A percentile compares a stretch with the other conserved stretches of the same genome.
These are phyloP conservation scores for Myzus persicae DNA, from an alignment of 1,140 invertebrate genomes.

Conservation along the genomic window DNA sequence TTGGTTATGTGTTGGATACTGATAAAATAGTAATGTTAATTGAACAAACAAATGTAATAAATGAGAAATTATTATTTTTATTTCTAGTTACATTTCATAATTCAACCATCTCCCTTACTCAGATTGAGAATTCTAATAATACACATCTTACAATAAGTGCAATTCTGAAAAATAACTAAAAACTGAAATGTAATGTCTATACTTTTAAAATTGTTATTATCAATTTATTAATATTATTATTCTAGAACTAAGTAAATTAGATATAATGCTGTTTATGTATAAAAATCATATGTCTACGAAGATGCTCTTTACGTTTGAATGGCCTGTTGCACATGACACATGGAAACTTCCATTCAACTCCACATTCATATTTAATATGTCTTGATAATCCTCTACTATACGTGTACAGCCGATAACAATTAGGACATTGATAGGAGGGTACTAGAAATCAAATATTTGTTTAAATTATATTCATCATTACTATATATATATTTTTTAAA, in stretches of 20 bases:
- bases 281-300: neutral
- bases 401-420: slow-evolving; percentile 66
- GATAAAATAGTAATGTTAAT: neutral
- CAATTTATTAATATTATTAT: neutral
- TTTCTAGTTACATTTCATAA: neutral
- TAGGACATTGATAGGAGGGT: slow-evolving; percentile 61
- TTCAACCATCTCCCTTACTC: neutral
- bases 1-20: neutral
- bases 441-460: neutral
- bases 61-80: neutral
- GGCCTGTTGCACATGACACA: slow-evolving; percentile 64
- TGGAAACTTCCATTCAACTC: slow-evolving; percentile 66
- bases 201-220: neutral
- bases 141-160: neutral
- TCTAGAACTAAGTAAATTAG: neutral
- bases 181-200: neutral
- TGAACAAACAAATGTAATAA: neutral
- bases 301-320: slow-evolving; percentile 50
- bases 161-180: neutral
- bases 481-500: neutral
- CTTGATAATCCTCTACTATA: slow-evolving; percentile 65
- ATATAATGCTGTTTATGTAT: neutral
- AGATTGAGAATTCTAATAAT: neutral
- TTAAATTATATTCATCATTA: neutral
- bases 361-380: slow-evolving; percentile 70